Evolutionary conservation across 2,113 vertebrate genomes (phyloP), one percentile per base, ranked within the genome.

Genomic region (Dicerorhinus sumatrensis): DNA sequence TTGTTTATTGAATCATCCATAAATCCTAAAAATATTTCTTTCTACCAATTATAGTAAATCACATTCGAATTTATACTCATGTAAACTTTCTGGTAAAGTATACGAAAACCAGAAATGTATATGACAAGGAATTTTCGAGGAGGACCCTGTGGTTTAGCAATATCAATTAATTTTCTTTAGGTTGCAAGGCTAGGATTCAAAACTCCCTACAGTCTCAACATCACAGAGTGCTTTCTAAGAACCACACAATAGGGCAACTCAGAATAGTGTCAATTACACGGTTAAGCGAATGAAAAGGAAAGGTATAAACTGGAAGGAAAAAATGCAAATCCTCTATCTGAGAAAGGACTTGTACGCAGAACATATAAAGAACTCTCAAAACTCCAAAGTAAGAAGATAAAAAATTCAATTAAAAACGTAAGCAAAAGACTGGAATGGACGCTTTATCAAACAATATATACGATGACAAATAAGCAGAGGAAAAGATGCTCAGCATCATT

Each of bases 11-110:
- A 89, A 58, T 65, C 51, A 81, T 11, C 27, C 81, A 18, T 70
- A 94, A 67, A 65, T 67, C 16, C 70, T n/a, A 42, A 65, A 89
- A 80, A 46, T 67, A 79, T 79, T 70, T 76, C 88, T 39, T 97
- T 93, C 36, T 72, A 42, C 48, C 85, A 84, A 62, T 72, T 29
- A 39, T 62, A 65, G 21, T n/a, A 67, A 82, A 12, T 48, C 46
- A 69, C 36, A 79, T 46, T 76, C 27, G 95, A 70, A 70, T 56
- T 51, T 89, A 63, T 58, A 77, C 21, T 95, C 63, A 75, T 33
- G 42, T 62, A 90, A 72, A 29, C 67, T 89, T 94, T 75, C 17
- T 82, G 23, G 48, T 33, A 94, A 91, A 73, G 18, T 56, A 75
- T 27, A 18, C 33, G 31, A 46, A 83, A 97, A 72, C 33, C 39